Base-by-base conservation (phyloP, 2,797 vertebrate genomes). In the Leptodactylus fallax region DNA sequence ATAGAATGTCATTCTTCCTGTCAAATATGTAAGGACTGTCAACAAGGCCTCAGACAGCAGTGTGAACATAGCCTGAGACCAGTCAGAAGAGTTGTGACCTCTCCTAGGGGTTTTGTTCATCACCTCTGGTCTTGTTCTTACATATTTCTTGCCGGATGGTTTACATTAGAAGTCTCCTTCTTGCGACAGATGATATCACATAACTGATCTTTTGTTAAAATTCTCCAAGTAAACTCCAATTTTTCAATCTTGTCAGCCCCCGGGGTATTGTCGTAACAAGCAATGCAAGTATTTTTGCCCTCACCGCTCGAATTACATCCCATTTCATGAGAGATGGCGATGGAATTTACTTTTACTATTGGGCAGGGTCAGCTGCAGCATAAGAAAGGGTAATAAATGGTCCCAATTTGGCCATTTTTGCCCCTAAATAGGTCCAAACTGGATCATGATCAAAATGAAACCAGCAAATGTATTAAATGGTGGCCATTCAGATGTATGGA, bases 231-330 rank as follows among this genome's bases (percentile, higher is more conserved):
- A 69, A 56, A 56, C 49, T 56, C 11, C 23, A 19, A 72, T 83
- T 83, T 36, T 72, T 71, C 65, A 55, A 21, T 83, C 23, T 83
- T 83, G 81, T 71, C 65, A 19, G 49, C 65, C 65, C 27, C 51
- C 25, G 19, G 80, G 81, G 65, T 21, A 17, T 17, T 21, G 49
- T 13, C 71, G 9, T 23, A 69, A 69, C 81, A 83, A 55, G 81
- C 53, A 27, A 25, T 36, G 45, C 21, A 12, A 51, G 45, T 74
- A 47, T 49, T 49, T 58, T 58, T 55, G 21, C 25, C 67, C 23
- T 80, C 56, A 60, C 27, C 47, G 56, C 21, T 36, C 21, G 10
- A 23, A 60, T 25, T 63, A 8, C 36, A 67, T 49, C 65, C 12
- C 9, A 14, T 17, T n/a, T 16, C 23, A 63, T 16, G 67, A 17